A percentile compares a stretch with the other conserved stretches of the same genome.
Evolutionary conservation across 2,797 vertebrate species (phyloP).

Genomic region (Silurus aristotelis): DNA sequence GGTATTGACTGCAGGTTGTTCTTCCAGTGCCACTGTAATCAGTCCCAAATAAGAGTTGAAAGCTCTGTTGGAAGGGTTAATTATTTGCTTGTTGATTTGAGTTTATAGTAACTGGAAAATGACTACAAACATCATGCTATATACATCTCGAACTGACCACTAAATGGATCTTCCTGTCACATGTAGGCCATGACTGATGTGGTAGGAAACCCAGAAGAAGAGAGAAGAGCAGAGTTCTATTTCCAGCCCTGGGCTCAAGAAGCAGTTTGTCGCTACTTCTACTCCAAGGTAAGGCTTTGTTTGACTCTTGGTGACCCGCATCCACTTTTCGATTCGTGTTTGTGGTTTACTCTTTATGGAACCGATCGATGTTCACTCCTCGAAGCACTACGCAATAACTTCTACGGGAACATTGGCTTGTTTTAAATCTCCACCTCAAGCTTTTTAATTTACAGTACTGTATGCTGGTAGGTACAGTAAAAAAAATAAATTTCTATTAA

Average conservation of each 20-base stretch:
- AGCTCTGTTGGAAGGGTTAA: neutral
- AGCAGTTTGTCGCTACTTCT: conserved; percentile 97
- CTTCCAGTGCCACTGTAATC: neutral
- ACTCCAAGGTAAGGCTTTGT: conserved; percentile 86
- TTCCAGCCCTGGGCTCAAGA: conserved; percentile 99
- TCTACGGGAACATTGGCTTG: neutral
- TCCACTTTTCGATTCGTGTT: neutral
- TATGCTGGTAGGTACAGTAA: neutral
- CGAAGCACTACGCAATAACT: neutral
- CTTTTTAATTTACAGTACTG: neutral
- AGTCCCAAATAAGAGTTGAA: neutral
- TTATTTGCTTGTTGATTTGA: neutral
- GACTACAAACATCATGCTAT: too few relatives aligned
- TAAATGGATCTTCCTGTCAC: neutral
- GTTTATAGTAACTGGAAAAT: too few relatives aligned
- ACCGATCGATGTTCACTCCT: neutral
- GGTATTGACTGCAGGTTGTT: neutral
- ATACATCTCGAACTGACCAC: too few relatives aligned
- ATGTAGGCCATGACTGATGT: conserved; percentile 96
- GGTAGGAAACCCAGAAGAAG: conserved; percentile 96
- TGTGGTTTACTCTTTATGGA: neutral
- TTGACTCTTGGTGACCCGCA: neutral
- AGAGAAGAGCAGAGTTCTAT: conserved; percentile 96
- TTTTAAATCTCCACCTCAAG: neutral
- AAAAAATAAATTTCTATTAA: too few relatives aligned